Percentiles rank a stretch among this genome's conserved stretches.
These are phyloP conservation scores for Rhinella marina DNA, from an alignment of 2,797 vertebrate species.

Conservation along the genomic window DNA sequence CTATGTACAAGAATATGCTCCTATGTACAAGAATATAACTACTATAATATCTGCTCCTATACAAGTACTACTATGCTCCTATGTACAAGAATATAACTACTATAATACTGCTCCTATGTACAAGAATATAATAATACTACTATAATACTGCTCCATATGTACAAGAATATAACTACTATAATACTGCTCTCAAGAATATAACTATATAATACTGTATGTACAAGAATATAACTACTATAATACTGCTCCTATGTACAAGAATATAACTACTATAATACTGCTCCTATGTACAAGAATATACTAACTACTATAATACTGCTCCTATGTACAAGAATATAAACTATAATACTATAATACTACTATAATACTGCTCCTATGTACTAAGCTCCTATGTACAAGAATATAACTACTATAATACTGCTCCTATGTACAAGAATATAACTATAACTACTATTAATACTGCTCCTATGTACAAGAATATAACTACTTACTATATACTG, in stretches of 20 bases:
- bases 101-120: conserved; percentile 1
- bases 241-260: not conserved
- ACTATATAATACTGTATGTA: conserved; percentile 4
- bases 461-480: conserved; percentile 14
- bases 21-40: not conserved
- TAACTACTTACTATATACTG: conserved; percentile 19
- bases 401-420: not conserved
- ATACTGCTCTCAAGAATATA: not conserved
- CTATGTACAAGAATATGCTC: too few species aligned
- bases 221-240: conserved; percentile 11
- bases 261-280: conserved; percentile 2
- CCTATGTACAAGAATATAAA: conserved; percentile 11
- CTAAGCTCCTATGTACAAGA: too few species aligned
- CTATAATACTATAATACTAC: not conserved
- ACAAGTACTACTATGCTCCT: too few species aligned
- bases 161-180: conserved; percentile 17
- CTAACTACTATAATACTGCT: not conserved
- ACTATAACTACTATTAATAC: conserved; percentile 11
- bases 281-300: not conserved
- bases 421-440: not conserved
- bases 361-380: too few species aligned
- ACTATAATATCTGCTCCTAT: not conserved
- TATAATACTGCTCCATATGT: conserved; percentile 4
- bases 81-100: not conserved
- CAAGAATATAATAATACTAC: conserved; percentile 17